Percentiles rank a stretch among this genome's conserved stretches.
phyloP scores from a whole-genome alignment of 2,888 invertebrate species.

The Leptinotarsa rubiginosa region DNA sequence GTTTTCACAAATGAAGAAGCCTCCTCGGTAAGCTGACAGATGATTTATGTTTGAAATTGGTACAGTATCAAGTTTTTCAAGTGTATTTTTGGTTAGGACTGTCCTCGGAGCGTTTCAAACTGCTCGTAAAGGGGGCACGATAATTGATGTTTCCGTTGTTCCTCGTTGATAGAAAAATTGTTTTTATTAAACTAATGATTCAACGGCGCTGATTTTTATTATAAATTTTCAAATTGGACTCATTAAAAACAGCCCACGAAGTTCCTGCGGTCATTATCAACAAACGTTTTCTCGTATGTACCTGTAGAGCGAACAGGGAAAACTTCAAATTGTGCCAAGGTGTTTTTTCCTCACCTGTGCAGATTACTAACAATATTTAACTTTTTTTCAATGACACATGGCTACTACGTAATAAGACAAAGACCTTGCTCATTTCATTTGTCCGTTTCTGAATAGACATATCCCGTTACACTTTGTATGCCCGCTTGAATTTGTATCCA shows the following conservation, averaged over 20 bases:
- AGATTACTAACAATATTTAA: slow-evolving; percentile 32
- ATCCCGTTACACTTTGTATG: slow-evolving; percentile 8
- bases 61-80: slow-evolving; percentile 43
- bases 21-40: slow-evolving; percentile 59
- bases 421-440: slow-evolving; percentile 48
- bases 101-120: slow-evolving; percentile 27
- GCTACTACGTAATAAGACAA: slow-evolving; percentile 47
- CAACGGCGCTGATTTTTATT: background rate
- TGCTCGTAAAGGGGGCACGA: slow-evolving; percentile 27
- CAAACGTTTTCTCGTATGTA: background rate
- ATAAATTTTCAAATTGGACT: background rate
- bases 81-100: slow-evolving; percentile 24
- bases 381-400: slow-evolving; percentile 50
- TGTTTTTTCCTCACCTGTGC: slow-evolving; percentile 35
- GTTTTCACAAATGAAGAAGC: slow-evolving; percentile 58
- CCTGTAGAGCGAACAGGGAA: slow-evolving; percentile 8
- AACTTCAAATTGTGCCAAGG: slow-evolving; percentile 48
- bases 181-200: slow-evolving; percentile 11
- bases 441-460: slow-evolving; percentile 33
- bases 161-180: background rate
- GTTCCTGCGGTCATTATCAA: background rate
- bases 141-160: slow-evolving; percentile 36
- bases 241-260: background rate
- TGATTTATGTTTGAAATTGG: slow-evolving; percentile 46
- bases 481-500: slow-evolving; percentile 19